Base-by-base conservation (phyloP, 2,888 invertebrate genomes). In the Eledone cirrhosa region DNA sequence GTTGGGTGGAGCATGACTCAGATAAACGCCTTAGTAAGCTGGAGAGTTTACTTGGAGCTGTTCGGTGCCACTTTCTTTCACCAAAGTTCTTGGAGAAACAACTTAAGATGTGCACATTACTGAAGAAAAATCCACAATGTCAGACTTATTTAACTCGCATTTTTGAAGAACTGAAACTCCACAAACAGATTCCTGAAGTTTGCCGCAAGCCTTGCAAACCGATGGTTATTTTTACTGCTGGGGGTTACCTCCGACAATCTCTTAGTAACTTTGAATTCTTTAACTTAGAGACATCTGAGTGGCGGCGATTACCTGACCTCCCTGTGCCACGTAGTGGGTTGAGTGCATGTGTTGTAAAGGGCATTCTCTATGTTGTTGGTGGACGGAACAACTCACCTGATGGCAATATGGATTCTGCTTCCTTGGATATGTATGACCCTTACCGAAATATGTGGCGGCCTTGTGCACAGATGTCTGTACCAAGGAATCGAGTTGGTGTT, bases 21-120 rank as follows among this genome's bases (percentile, higher is more conserved):
- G 88, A 96, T 83, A 93, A 94, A 80, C 92, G 97, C 33, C 94
- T 95, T 82, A 93, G 94, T 31, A 95, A 96, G 88, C 95, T 97
- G 94, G 95, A 96, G 86, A 94, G 94, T 84, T 95, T 97, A 85
- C 91, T 97, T 75, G 94, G 94, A 85, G 96, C 96, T 0, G 97
- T 97, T 3, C 93, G 97, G 1, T 97, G 97, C 89, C 97, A 97
- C 90, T 96, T 95, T 91, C 93, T 97, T 63, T 96, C 97, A 53
- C 97, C 97, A 8, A 94, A 94, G 88, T 97, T 97, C 91, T 93
- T 97, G 75, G 94, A 95, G 84, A 95, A 97, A 83, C 97, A 97
- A 92, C 95, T 97, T 94, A 95, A 94, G 87, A 95, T 95, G 87
- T 97, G 97, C 90, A 94, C 95, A 80, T 94, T 97, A 22, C 92